Evolutionary conservation across 2,113 vertebrate genomes (phyloP), one percentile per base, ranked within the genome.

Genomic region (Tupaia tana): DNA sequence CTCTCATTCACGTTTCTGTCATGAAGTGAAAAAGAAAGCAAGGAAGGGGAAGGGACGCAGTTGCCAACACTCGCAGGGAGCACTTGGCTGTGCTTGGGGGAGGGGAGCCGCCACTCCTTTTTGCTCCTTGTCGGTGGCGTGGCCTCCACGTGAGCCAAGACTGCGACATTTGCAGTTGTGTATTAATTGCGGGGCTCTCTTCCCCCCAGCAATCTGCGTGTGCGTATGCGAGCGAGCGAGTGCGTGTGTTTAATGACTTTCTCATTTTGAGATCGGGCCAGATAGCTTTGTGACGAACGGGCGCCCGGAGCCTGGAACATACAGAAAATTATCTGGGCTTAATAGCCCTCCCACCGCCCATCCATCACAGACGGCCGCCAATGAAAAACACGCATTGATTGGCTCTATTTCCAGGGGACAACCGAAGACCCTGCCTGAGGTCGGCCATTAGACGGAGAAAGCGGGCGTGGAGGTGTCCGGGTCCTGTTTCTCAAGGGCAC

Each of bases 271-370:
- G 96, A 96, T 92, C 0, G 16, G 73, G 92, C 95, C 96, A 96
- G 90, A 95, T 31, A 95, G 96, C 92, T 95, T 94, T 93, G 63
- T 94, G 93, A 96, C 93, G 87, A 91, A 87, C 95, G 87, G 92
- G 95, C 89, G 69, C 87, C 58, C 87, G 93, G 93, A 56, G 74
- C 90, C 89, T 89, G 94, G 97, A 98, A 97, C 74, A 1, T 82
- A 97, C 19, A 95, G 97, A 93, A 97, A 98, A 98, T 97, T 88
- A 95, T 92, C 78, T 89, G 8, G 25, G 89, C 92, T 93, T 97
- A 92, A 95, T 95, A 91, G 97, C 11, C 2, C 70, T 66, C 2
- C 3, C 34, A 27, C 87, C 19, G 43, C 70, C 88, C 91, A 91
- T 94, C 89, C 86, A 79, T 96, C 96, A 91, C 31, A 56, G 89